Evolutionary conservation across 1,140 invertebrate species (phyloP).

Genomic region (Aphelenchoides besseyi): DNA sequence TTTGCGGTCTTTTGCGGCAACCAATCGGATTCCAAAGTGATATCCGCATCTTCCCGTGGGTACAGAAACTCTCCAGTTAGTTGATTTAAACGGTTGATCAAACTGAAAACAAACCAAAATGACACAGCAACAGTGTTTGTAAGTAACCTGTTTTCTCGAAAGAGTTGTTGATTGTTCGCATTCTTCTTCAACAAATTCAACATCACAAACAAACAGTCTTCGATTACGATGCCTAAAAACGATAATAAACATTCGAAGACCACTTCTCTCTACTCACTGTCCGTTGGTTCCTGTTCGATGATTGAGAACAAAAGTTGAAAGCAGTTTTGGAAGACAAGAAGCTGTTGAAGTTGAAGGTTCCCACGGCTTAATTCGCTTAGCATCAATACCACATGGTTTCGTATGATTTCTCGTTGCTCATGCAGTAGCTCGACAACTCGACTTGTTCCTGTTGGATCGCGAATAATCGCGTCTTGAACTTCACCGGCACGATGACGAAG

Average conservation of each 20-base stretch:
- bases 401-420: constrained; percentile 88
- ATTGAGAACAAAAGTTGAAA: constrained; percentile 93
- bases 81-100: constrained; percentile 78
- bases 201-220: constrained; percentile 93
- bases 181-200: constrained; percentile 90
- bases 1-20: constrained; percentile 90
- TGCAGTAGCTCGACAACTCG: constrained; percentile 91
- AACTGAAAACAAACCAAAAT: constrained; percentile 65
- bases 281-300: constrained; percentile 79
- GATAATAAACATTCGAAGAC: constrained; percentile 23
- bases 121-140: not conserved
- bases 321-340: constrained; percentile 97
- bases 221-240: constrained; percentile 78
- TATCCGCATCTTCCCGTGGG: constrained; percentile 69
- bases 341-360: constrained; percentile 98
- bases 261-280: constrained; percentile 74
- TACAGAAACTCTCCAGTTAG: constrained; percentile 74
- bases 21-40: constrained; percentile 72
- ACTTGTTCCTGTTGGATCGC: constrained; percentile 93
- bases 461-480: constrained; percentile 87
- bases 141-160: constrained; percentile 78
- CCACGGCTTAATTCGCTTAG: constrained; percentile 86
- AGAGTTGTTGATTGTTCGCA: constrained; percentile 94
- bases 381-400: constrained; percentile 89
- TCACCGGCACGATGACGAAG: constrained; percentile 77